A percentile compares a stretch with the other conserved stretches of the same genome.
Evolutionary conservation across 2,888 invertebrate species (phyloP).

Genomic region (Macropis europaea): DNA sequence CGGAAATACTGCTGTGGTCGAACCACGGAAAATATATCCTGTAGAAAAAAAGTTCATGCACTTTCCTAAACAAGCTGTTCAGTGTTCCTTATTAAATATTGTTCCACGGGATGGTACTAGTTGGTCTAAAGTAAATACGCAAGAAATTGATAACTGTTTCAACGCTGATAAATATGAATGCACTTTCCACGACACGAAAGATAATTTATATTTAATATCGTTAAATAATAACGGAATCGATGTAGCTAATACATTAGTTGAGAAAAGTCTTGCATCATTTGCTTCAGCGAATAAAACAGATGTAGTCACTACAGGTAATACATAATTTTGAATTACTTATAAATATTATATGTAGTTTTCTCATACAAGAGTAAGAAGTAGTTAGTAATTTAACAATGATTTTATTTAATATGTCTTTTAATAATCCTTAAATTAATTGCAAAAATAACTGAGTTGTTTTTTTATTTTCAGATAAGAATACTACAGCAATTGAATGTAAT

Average conservation of each 20-base stretch:
- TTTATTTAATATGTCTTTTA: background rate
- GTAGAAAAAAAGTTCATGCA: constrained; percentile 85
- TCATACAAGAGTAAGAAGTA: background rate
- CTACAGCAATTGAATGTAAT: constrained; percentile 3
- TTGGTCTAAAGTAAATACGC: constrained; percentile 81
- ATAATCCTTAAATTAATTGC: background rate
- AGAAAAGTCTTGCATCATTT: constrained; percentile 80
- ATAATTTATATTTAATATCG: constrained; percentile 81
- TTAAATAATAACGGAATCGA: constrained; percentile 80
- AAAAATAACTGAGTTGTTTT: background rate
- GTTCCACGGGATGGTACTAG: constrained; percentile 81
- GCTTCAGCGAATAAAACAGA: constrained; percentile 26
- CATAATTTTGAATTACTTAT: background rate
- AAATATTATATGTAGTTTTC: background rate
- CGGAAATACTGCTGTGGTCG: constrained; percentile 86
- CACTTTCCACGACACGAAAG: constrained; percentile 81
- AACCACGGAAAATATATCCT: constrained; percentile 85
- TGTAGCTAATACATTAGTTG: constrained; percentile 81
- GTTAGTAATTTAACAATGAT: background rate
- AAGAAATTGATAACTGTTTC: constrained; percentile 83
- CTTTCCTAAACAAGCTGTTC: constrained; percentile 86
- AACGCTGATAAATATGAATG: constrained; percentile 83
- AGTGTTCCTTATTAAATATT: constrained; percentile 85
- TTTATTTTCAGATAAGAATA: constrained; percentile 28
- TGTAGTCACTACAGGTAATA: constrained; percentile 30